Conservation (phyloP, 2,113 vertebrate genomes). For the Empidonax alnorum region DNA sequence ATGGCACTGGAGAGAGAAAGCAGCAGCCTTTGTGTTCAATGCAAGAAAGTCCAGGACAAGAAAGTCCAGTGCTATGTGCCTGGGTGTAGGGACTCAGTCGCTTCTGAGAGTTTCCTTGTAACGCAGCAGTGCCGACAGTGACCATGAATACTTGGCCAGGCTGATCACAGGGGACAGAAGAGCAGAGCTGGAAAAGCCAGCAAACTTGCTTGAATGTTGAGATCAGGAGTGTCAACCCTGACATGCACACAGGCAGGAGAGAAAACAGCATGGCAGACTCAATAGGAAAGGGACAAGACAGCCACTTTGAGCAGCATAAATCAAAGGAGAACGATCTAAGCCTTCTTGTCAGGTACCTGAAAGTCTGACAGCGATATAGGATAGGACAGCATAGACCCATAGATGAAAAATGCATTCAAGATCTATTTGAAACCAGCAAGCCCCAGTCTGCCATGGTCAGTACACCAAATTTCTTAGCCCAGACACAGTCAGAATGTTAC, state of each 20-base stretch:
- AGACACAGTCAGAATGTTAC: background rate
- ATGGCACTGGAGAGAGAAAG: background rate
- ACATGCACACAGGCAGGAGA: background rate
- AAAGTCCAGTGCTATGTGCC: fast-evolving
- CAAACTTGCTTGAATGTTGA: background rate
- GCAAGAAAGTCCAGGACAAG: background rate
- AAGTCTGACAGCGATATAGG: background rate
- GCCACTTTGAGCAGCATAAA: background rate
- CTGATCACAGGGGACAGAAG: background rate
- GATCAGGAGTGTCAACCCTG: background rate
- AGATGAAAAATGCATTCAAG: background rate
- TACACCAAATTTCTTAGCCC: fast-evolving
- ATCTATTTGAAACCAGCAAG: background rate
- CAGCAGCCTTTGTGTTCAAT: background rate
- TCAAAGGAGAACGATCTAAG: background rate
- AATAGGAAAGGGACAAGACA: background rate
- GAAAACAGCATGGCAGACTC: fast-evolving
- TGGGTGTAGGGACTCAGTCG: background rate
- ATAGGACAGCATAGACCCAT: background rate
- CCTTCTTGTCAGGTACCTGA: background rate
- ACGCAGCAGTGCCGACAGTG: background rate
- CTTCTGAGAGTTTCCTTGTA: background rate
- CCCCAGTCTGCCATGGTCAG: fast-evolving
- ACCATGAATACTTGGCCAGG: background rate
- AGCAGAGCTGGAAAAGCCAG: background rate